A percentile compares a stretch with the other conserved stretches of the same genome.
These are phyloP conservation scores for Mus spretus DNA, from an alignment of 2,797 vertebrate species.

Conservation along the genomic window DNA sequence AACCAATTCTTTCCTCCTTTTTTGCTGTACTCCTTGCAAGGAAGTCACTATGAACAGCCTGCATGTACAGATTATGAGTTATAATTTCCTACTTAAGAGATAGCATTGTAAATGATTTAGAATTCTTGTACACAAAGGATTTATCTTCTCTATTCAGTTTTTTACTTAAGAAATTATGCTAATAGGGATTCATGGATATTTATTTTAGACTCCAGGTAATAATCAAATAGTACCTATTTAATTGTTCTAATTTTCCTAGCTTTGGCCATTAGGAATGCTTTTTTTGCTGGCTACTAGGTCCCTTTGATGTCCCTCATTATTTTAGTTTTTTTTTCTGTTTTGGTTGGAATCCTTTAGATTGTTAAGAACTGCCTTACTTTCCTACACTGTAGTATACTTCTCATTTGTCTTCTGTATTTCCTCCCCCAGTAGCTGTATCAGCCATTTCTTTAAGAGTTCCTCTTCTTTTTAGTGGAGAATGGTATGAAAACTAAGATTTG, in stretches of 20 bases:
- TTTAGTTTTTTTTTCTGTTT: not conserved
- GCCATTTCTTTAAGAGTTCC: not conserved
- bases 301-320: not conserved
- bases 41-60: not conserved
- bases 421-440: not conserved
- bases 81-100: not conserved
- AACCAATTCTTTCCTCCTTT: not conserved
- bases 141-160: slow-evolving; percentile 6
- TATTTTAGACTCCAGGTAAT: not conserved
- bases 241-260: not conserved
- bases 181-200: not conserved
- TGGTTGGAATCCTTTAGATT: not conserved
- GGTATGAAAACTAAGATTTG: not conserved
- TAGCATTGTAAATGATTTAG: not conserved
- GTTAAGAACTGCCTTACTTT: not conserved
- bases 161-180: not conserved
- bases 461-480: slow-evolving; percentile 12
- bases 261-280: not conserved
- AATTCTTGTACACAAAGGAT: not conserved
- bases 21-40: not conserved
- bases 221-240: not conserved
- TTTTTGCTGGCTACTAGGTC: not conserved
- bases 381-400: not conserved
- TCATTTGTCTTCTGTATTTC: not conserved
- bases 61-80: not conserved